Conservation (phyloP, 1,140 invertebrate species). For the Scaptomyza pallida region DNA sequence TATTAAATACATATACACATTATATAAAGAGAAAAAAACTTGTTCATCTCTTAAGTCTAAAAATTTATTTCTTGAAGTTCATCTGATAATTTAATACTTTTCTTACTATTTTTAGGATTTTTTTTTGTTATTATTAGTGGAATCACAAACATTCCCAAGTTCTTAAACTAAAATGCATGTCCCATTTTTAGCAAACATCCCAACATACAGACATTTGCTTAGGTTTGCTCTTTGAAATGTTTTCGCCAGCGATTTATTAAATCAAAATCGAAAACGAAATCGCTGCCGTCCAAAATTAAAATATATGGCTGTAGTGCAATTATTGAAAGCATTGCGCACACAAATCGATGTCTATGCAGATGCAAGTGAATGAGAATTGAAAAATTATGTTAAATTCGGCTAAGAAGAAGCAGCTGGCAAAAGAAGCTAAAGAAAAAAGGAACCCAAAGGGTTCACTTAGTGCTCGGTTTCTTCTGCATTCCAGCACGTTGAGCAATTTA, state of each 20-base stretch:
- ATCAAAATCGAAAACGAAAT: constrained; percentile 1
- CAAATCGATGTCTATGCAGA: not conserved
- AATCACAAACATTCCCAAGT: too few species aligned
- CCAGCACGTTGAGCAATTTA: constrained; percentile 79
- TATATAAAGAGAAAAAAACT: too few species aligned
- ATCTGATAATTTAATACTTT: too few species aligned
- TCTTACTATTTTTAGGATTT: not conserved
- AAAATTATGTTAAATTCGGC: constrained; percentile 73
- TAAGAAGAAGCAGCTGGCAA: constrained; percentile 35
- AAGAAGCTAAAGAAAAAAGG: constrained; percentile 62
- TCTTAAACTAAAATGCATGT: too few species aligned
- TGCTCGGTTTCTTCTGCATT: constrained; percentile 54
- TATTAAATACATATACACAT: too few species aligned
- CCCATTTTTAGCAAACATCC: not conserved
- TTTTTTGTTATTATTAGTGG: too few species aligned
- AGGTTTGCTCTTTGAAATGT: not conserved
- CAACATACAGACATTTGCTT: not conserved
- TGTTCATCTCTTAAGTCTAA: too few species aligned
- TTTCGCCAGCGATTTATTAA: not conserved
- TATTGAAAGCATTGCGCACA: constrained; percentile 9
- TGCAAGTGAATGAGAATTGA: constrained; percentile 61
- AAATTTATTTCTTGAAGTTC: too few species aligned
- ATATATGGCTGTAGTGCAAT: constrained; percentile 23
- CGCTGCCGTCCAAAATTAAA: constrained; percentile 1
- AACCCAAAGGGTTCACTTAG: constrained; percentile 61